Conservation (phyloP, 1,140 invertebrate genomes). For the Zaprionus vittiger region DNA sequence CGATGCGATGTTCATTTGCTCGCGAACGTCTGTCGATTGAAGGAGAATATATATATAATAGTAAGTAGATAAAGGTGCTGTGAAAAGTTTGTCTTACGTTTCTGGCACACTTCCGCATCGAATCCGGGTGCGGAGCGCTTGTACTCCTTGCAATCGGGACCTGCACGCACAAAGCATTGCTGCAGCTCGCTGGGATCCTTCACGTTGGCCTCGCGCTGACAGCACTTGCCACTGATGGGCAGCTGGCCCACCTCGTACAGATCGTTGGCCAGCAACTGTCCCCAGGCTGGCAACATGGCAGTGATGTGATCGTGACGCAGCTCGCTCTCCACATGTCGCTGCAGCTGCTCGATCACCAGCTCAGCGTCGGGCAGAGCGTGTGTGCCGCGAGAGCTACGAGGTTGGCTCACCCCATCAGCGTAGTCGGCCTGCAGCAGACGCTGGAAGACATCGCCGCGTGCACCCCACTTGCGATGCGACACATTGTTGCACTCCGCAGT, state of each 20-base stretch:
- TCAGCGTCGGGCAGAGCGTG: conserved; percentile 86
- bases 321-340: conserved; percentile 71
- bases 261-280: conserved; percentile 91
- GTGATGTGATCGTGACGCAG: conserved; percentile 89
- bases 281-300: conserved; percentile 92
- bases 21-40: conserved; percentile 86
- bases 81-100: conserved; percentile 84
- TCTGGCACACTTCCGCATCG: conserved; percentile 88
- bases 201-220: conserved; percentile 77
- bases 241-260: conserved; percentile 87
- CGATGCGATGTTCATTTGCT: conserved; percentile 95
- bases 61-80: too few relatives aligned
- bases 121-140: conserved; percentile 89
- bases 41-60: neutral
- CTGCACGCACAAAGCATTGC: conserved; percentile 79
- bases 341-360: conserved; percentile 70
- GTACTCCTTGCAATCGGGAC: conserved; percentile 89
- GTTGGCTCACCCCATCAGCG: conserved; percentile 90
- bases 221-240: conserved; percentile 86
- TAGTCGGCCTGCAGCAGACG: conserved; percentile 92
- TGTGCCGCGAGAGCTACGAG: conserved; percentile 85
- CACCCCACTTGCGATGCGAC: conserved; percentile 94
- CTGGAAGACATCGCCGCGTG: conserved; percentile 92
- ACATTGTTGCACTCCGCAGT: conserved; percentile 98
- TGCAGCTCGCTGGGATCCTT: conserved; percentile 72